Conservation (phyloP, 2,888 invertebrate genomes). For the Graphium colonna region DNA sequence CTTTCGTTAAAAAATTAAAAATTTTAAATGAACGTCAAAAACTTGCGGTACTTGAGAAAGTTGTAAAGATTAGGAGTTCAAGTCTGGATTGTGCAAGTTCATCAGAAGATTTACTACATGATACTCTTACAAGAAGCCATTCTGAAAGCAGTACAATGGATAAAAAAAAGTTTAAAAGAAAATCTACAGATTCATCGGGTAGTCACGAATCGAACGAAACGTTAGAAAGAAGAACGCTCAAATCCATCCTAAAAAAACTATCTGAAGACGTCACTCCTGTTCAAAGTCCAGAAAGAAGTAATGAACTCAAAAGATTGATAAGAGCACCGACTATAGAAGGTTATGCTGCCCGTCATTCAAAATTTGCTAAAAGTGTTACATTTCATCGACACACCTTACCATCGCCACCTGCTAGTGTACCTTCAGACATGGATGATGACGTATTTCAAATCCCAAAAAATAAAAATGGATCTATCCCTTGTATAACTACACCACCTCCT, state of each 20-base stretch:
- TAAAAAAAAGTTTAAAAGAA: constrained; percentile 68
- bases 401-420: constrained; percentile 84
- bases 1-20: constrained; percentile 93
- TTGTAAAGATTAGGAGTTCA: constrained; percentile 87
- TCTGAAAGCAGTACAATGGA: constrained; percentile 91
- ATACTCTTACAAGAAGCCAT: constrained; percentile 85
- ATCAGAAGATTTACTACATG: constrained; percentile 79
- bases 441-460: constrained; percentile 62
- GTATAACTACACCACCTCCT: constrained; percentile 39
- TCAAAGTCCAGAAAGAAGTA: constrained; percentile 70
- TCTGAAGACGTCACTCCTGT: constrained; percentile 83
- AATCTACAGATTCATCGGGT: constrained; percentile 60
- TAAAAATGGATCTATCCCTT: constrained; percentile 28
- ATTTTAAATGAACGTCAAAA: constrained; percentile 93
- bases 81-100: constrained; percentile 87
- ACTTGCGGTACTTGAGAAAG: constrained; percentile 88
- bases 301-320: constrained; percentile 85
- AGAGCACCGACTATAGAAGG: constrained; percentile 92
- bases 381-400: constrained; percentile 92
- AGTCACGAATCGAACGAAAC: constrained; percentile 87
- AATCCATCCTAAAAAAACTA: constrained; percentile 91
- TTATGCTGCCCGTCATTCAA: constrained; percentile 92
- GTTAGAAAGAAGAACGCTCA: constrained; percentile 87
- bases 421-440: constrained; percentile 51
- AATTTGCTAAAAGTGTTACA: constrained; percentile 93